Conservation (phyloP, 2,797 vertebrate genomes). For the Xiphophorus birchmanni region DNA sequence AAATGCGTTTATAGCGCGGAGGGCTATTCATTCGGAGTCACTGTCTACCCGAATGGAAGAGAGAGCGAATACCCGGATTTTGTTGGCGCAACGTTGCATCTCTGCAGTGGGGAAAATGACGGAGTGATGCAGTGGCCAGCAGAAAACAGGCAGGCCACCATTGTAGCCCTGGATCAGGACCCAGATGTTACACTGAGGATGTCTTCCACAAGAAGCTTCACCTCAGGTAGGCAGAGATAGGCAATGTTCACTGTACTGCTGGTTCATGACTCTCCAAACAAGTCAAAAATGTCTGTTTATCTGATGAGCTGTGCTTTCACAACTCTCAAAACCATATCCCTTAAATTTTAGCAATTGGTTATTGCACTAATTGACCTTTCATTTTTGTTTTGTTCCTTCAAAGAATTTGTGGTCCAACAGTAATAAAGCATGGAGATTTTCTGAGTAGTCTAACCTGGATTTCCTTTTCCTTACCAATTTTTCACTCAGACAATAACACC, state of each 20-base stretch:
- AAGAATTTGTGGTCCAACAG: background rate
- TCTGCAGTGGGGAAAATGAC: constrained; percentile 90
- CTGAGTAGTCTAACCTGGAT: background rate
- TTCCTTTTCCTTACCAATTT: background rate
- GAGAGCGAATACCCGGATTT: constrained; percentile 33
- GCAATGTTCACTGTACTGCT: background rate
- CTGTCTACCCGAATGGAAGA: constrained; percentile 76
- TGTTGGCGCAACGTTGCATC: constrained; percentile 78
- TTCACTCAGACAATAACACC: constrained; percentile 59
- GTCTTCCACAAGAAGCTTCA: constrained; percentile 87
- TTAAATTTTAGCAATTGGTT: background rate
- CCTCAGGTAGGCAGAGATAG: constrained; percentile 70
- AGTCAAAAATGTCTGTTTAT: background rate
- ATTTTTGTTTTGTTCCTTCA: background rate
- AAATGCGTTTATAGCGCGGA: constrained; percentile 84
- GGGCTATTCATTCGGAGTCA: constrained; percentile 86
- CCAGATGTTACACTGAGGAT: constrained; percentile 83
- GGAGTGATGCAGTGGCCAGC: constrained; percentile 89
- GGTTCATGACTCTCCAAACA: background rate
- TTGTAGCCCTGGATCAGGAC: constrained; percentile 87
- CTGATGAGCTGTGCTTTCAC: background rate
- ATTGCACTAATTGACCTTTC: background rate
- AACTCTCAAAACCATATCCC: background rate
- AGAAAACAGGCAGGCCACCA: constrained; percentile 80
- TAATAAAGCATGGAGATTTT: background rate